Percentiles rank a stretch among this genome's conserved stretches.
These are phyloP conservation scores for Acanthiza pusilla DNA, from an alignment of 2,797 vertebrate species.

Conservation along the genomic window DNA sequence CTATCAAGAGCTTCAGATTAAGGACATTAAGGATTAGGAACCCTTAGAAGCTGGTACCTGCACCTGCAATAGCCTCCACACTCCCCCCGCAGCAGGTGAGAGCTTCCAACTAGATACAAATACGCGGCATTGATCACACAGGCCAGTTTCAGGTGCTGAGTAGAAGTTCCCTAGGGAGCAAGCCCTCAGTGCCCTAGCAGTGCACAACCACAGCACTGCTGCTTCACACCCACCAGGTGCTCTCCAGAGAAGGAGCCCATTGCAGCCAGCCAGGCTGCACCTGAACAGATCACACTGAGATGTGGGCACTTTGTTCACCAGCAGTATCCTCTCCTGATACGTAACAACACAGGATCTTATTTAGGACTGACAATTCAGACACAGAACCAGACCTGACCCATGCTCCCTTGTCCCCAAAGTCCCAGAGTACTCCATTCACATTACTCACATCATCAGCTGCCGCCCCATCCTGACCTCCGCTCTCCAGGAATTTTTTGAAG, in stretches of 20 bases:
- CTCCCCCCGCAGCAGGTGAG: not conserved
- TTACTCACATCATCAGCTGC: conserved; percentile 84
- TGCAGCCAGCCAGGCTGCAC: not conserved
- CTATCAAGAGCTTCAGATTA: not conserved
- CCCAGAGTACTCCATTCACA: not conserved
- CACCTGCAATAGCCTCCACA: not conserved
- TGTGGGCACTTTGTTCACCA: not conserved
- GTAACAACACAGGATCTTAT: not conserved
- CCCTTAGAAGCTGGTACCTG: not conserved
- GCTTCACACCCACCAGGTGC: not conserved
- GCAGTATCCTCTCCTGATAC: not conserved
- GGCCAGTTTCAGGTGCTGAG: not conserved
- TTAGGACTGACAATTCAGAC: not conserved
- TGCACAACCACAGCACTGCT: not conserved
- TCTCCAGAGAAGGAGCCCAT: not conserved
- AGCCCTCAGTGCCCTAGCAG: not conserved
- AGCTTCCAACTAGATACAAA: not conserved
- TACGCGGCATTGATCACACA: fast-evolving
- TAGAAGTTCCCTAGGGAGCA: not conserved
- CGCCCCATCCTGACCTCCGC: conserved; percentile 92
- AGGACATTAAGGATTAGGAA: not conserved
- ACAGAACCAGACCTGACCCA: not conserved
- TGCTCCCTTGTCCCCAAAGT: not conserved
- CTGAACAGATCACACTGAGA: not conserved
- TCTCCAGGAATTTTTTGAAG: conserved; percentile 95